Percentiles rank a stretch among this genome's conserved stretches.
These are phyloP conservation scores for Trematomus loennbergii DNA, from an alignment of 2,113 vertebrate genomes.

Conservation along the genomic window DNA sequence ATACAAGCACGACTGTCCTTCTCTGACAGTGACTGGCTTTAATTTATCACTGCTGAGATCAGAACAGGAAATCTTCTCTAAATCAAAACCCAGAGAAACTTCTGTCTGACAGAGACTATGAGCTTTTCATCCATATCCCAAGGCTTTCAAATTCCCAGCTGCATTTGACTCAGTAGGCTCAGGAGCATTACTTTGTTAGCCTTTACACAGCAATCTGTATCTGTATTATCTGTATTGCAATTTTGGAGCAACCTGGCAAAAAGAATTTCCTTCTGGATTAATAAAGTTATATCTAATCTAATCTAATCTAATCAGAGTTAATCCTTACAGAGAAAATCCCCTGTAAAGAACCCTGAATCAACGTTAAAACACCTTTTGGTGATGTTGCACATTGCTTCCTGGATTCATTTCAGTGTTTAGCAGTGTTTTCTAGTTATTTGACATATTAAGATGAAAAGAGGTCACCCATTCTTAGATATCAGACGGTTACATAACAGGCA, in stretches of 20 bases:
- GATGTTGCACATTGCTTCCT: slow-evolving; percentile 16
- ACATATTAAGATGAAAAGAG: slow-evolving; percentile 19
- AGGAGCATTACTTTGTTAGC: slow-evolving; percentile 50
- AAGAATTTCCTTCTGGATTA: too few species aligned
- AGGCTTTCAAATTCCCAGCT: slow-evolving; percentile 41
- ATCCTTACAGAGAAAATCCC: slow-evolving; percentile 48
- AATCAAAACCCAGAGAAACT: slow-evolving; percentile 27
- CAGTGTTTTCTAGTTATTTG: slow-evolving; percentile 14
- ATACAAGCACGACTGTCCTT: not conserved
- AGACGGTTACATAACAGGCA: not conserved
- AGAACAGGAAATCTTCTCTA: slow-evolving; percentile 12
- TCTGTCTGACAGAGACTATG: slow-evolving; percentile 15
- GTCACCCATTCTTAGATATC: not conserved
- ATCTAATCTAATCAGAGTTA: slow-evolving; percentile 20
- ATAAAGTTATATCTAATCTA: too few species aligned
- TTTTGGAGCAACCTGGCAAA: too few species aligned
- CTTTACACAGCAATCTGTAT: slow-evolving; percentile 28
- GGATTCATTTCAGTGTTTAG: slow-evolving; percentile 21
- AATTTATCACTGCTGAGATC: slow-evolving; percentile 32
- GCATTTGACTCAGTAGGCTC: slow-evolving; percentile 45
- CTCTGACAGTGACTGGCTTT: slow-evolving; percentile 10
- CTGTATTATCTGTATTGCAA: too few species aligned
- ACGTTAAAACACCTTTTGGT: slow-evolving; percentile 9
- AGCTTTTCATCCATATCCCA: slow-evolving; percentile 33
- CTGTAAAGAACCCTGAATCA: slow-evolving; percentile 14